Evolutionary conservation across 2,797 vertebrate genomes (phyloP).

Genomic region (Acridotheres tristis): DNA sequence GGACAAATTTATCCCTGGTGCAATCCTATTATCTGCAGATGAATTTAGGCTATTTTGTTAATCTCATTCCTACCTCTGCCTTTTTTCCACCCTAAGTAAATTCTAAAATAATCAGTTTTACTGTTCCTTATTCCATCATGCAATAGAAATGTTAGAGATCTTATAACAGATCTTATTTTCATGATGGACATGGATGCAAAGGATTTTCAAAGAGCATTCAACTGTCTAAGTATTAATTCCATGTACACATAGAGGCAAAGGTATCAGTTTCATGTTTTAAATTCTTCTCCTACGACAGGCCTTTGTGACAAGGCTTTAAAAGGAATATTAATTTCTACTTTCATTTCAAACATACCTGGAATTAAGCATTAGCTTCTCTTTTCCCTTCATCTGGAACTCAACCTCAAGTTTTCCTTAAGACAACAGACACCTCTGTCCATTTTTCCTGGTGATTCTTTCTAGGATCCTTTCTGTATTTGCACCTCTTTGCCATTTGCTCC

Average conservation of each 20-base stretch:
- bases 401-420: neutral
- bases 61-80: neutral
- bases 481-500: neutral
- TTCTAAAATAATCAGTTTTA: neutral
- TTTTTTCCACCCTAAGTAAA: neutral
- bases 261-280: neutral
- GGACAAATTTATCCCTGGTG: neutral
- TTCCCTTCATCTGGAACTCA: neutral
- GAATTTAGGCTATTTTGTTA: neutral
- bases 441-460: neutral
- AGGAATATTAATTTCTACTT: neutral
- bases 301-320: neutral
- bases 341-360: neutral
- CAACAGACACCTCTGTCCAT: neutral
- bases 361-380: neutral
- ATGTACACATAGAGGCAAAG: neutral
- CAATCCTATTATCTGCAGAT: conserved; percentile 1
- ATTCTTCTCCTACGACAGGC: neutral
- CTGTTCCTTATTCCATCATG: neutral
- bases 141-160: neutral
- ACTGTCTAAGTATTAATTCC: neutral
- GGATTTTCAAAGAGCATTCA: neutral
- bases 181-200: neutral
- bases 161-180: neutral
- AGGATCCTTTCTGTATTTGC: neutral